Percentiles rank a stretch among this genome's conserved stretches.
Conservation (phyloP, 1,140 invertebrate species). For the Trachymyrmex septentrionalis region DNA sequence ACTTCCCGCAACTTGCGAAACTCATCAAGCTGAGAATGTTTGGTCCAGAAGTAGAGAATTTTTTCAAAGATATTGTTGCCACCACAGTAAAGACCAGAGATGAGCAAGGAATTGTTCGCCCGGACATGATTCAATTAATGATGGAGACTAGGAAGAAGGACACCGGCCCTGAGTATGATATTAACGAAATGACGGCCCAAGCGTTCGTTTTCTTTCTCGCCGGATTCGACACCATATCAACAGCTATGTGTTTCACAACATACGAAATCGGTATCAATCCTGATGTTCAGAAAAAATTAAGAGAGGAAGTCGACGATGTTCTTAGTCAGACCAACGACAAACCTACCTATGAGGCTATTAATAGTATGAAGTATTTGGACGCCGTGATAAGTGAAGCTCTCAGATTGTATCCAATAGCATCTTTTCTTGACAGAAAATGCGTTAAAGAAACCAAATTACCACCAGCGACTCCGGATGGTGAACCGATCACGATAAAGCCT, state of each 20-base stretch:
- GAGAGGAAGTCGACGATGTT: background rate
- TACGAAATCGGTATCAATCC: background rate
- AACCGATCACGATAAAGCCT: slow-evolving; percentile 14
- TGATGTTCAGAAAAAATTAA: background rate
- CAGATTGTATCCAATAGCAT: background rate
- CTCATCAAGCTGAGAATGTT: slow-evolving; percentile 29
- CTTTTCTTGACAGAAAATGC: slow-evolving; percentile 48
- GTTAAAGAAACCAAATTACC: slow-evolving; percentile 55
- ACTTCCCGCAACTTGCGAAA: slow-evolving; percentile 4
- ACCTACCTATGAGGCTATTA: background rate
- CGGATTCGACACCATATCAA: background rate
- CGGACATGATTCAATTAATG: background rate
- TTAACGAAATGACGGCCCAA: background rate
- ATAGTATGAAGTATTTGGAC: background rate
- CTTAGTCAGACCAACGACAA: background rate
- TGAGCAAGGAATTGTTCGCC: background rate
- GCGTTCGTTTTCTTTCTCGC: background rate
- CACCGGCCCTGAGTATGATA: background rate
- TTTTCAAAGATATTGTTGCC: slow-evolving; percentile 26
- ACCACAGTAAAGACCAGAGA: background rate
- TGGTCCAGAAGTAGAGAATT: background rate
- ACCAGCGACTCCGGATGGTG: background rate
- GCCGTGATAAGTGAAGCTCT: slow-evolving; percentile 15
- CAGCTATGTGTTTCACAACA: background rate
- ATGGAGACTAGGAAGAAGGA: background rate